Evolutionary conservation across 2,113 vertebrate genomes (phyloP), one percentile per base, ranked within the genome.

Genomic region (Chlorodrepanis virens): DNA sequence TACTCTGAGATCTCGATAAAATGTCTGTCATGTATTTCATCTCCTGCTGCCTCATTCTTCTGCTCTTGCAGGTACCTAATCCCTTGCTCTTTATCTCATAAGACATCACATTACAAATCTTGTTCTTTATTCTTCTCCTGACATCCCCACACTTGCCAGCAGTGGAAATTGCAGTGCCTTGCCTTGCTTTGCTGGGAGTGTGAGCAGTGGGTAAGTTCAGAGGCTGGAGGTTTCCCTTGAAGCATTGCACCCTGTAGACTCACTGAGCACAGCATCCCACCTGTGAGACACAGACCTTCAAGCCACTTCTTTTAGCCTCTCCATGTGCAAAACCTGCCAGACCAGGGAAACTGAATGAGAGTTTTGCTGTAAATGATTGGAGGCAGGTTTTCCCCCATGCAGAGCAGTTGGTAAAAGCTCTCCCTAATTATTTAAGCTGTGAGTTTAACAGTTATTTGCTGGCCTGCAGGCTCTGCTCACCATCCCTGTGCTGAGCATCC

Each of bases 21-120:
- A 42, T 0, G 2, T 3, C 18, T 56, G 19, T 59, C 19, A 3
- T 39, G 68, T 67, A 13, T 54, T 93, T 80, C 39, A 68, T 83
- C 83, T 83, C 79, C 71, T 69, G 31, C 44, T 42, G 40, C 72
- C 65, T 84, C 94, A 4, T 93, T 87, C 87, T 71, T 72, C 87
- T 47, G 21, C 28, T 1, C 82, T 37, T 35, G 28, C n/a, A 42
- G 45, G 13, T 61, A 7, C 54, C 78, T 89, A 80, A 82, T 91
- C 72, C 65, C 19, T 53, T 35, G 28, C 53, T 87, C 83, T 87
- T 83, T 91, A 93, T 91, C 87, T 93, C 27, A 1, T 1, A 37
- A 39, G 45, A 37, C 75, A 86, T 93, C 86, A 19, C 57, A 6
- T 70, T 79, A 61, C 42, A 69, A 20, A 72, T 74, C 42, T 79